A percentile compares a stretch with the other conserved stretches of the same genome.
phyloP scores from a whole-genome alignment of 1,140 invertebrate genomes.

The Onthophagus taurus region DNA sequence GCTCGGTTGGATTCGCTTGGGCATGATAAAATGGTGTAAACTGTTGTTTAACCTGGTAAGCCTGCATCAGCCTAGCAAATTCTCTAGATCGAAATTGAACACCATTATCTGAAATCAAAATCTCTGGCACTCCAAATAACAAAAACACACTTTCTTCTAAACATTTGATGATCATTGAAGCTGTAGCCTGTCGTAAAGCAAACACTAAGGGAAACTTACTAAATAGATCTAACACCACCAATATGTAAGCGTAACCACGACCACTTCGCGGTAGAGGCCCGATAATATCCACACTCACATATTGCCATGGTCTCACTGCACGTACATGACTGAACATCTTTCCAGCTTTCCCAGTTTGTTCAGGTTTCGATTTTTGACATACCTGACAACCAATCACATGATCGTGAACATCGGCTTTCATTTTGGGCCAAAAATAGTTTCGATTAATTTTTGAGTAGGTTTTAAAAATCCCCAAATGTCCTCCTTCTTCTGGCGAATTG shows the following conservation, averaged over 20 bases:
- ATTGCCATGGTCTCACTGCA: conserved; percentile 7
- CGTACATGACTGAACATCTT: background rate
- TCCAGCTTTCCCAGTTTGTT: background rate
- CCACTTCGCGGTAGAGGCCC: conserved; percentile 5
- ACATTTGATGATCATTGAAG: background rate
- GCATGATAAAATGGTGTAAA: conserved; percentile 16
- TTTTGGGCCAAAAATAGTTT: conserved; percentile 9
- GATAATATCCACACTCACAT: conserved; percentile 3
- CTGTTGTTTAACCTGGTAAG: conserved; percentile 7
- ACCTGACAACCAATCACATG: conserved; percentile 1
- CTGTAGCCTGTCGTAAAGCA: conserved; percentile 4
- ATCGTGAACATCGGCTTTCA: background rate
- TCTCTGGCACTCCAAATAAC: conserved; percentile 8
- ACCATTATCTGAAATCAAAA: conserved; percentile 8
- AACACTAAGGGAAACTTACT: conserved; percentile 8
- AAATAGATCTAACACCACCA: conserved; percentile 7
- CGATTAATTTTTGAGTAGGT: background rate
- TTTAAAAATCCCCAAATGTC: conserved; percentile 3
- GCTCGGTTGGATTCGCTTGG: conserved; percentile 16
- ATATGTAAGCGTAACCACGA: conserved; percentile 2
- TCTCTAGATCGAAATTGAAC: background rate
- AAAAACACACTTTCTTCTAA: conserved; percentile 10
- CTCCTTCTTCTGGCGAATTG: too few relatives aligned
- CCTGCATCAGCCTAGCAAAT: background rate
- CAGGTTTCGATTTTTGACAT: background rate